phyloP scores from a whole-genome alignment of 2,113 vertebrate species.

The Gorilla gorilla region DNA sequence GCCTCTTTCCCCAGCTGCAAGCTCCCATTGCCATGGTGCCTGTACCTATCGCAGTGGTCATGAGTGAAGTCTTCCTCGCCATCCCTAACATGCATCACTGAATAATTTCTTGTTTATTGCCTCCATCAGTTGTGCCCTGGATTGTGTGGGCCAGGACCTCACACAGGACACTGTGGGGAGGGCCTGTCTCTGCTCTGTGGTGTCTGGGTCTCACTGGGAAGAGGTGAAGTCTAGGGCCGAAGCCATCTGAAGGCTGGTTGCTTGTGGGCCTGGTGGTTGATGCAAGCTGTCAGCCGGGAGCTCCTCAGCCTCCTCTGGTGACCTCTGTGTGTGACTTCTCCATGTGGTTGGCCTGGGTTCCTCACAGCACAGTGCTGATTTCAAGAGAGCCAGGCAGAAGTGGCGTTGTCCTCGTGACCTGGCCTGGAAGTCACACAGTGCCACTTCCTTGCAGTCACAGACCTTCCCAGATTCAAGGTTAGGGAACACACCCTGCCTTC shows the following conservation, averaged over 20 bases:
- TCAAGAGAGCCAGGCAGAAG: neutral
- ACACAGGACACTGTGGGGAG: neutral
- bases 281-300: too few relatives aligned
- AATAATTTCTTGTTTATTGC: neutral
- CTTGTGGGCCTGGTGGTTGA: rapidly evolving
- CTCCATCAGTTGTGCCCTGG: too few relatives aligned
- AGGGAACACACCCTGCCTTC: neutral
- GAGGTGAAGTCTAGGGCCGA: neutral
- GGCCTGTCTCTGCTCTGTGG: neutral
- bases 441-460: neutral
- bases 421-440: neutral
- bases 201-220: neutral
- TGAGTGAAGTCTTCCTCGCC: neutral
- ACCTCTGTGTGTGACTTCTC: neutral
- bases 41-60: rapidly evolving
- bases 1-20: neutral
- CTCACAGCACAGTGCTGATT: rapidly evolving
- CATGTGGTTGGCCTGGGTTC: neutral
- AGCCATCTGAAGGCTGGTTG: too few relatives aligned
- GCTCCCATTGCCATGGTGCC: neutral
- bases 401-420: neutral
- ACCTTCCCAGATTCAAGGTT: neutral
- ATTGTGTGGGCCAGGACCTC: neutral
- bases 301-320: too few relatives aligned
- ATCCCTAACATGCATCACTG: neutral